Evolutionary conservation across 1,140 invertebrate species (phyloP).

Genomic region (Drosophila pruinosa): DNA sequence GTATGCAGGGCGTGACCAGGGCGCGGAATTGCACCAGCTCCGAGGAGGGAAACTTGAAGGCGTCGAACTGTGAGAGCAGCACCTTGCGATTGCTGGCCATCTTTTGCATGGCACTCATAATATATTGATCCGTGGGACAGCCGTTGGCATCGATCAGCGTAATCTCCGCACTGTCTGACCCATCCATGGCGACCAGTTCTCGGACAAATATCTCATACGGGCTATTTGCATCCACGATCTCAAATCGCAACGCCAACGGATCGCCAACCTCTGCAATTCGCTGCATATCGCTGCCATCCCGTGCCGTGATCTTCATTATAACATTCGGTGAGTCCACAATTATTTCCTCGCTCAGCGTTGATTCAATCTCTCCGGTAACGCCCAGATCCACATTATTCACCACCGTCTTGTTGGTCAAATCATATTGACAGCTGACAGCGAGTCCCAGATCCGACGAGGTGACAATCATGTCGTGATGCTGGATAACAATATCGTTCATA

Average conservation of each 20-base stretch:
- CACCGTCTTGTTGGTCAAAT: constrained; percentile 95
- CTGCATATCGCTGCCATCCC: constrained; percentile 89
- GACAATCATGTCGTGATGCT: constrained; percentile 97
- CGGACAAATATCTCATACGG: constrained; percentile 97
- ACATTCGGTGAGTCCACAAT: constrained; percentile 96
- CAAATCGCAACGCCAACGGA: constrained; percentile 94
- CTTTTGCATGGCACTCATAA: constrained; percentile 95
- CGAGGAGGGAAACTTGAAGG: constrained; percentile 97
- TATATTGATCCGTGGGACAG: constrained; percentile 96
- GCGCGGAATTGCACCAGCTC: constrained; percentile 97
- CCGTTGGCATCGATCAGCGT: constrained; percentile 94
- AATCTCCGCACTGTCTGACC: constrained; percentile 95
- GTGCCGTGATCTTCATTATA: constrained; percentile 95
- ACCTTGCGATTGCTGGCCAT: constrained; percentile 88
- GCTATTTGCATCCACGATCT: constrained; percentile 94
- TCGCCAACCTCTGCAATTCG: constrained; percentile 93
- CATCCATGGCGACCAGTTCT: constrained; percentile 96
- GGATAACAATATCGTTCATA: constrained; percentile 94
- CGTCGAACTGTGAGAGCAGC: constrained; percentile 95
- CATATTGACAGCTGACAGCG: constrained; percentile 96
- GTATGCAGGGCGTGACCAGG: constrained; percentile 96
- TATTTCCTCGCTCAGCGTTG: constrained; percentile 90
- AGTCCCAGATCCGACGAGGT: constrained; percentile 96
- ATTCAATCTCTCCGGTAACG: constrained; percentile 92
- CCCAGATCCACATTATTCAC: constrained; percentile 95